Conservation (phyloP, 2,113 vertebrate genomes). For the Chitala chitala region DNA sequence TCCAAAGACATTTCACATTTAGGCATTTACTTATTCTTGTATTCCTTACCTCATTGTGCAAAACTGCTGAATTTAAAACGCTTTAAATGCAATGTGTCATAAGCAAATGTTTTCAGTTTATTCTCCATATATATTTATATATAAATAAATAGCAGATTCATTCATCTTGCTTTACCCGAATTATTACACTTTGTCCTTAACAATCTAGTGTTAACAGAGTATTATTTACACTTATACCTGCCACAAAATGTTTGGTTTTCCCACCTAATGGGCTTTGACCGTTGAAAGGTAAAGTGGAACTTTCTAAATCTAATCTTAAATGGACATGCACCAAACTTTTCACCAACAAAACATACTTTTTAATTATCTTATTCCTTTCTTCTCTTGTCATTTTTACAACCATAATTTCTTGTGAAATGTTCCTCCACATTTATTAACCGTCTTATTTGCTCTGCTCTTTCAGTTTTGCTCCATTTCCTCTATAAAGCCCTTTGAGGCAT, state of each 20-base stretch:
- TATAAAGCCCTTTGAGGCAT: too few relatives aligned
- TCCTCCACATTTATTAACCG: too few relatives aligned
- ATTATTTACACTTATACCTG: constrained; percentile 7
- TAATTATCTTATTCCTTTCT: too few relatives aligned
- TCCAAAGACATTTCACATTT: background rate
- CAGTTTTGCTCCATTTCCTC: too few relatives aligned
- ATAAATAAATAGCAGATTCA: background rate
- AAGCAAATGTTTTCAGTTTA: background rate
- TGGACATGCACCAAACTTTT: too few relatives aligned
- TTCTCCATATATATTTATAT: constrained; percentile 10
- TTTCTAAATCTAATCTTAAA: background rate
- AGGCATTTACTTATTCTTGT: background rate
- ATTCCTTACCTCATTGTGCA: background rate
- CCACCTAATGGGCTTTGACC: background rate
- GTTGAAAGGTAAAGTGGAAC: background rate
- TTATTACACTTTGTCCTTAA: constrained; percentile 11
- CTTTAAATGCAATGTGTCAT: constrained; percentile 2
- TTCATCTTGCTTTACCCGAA: constrained; percentile 4
- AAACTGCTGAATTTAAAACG: background rate
- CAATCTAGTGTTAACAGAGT: background rate
- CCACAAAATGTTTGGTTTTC: background rate
- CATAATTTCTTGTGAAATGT: too few relatives aligned
- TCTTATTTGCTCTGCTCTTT: too few relatives aligned
- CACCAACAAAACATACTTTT: too few relatives aligned
- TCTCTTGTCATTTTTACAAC: too few relatives aligned